Evolutionary conservation across 2,797 vertebrate species (phyloP).

Genomic region (Selene dorsalis): DNA sequence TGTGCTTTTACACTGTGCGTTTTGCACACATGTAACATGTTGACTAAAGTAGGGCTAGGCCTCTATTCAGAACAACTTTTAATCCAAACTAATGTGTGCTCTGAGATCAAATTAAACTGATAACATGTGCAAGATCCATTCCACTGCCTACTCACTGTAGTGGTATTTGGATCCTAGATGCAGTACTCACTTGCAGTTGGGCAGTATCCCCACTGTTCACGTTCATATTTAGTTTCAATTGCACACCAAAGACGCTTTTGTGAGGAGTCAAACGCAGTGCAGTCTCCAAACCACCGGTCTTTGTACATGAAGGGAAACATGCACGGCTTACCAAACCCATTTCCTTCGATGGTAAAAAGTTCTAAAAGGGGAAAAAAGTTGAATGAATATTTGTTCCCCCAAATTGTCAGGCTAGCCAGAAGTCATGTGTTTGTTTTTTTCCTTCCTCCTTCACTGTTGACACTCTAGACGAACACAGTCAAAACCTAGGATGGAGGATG

Average conservation of each 20-base stretch:
- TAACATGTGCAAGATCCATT: neutral
- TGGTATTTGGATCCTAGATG: neutral
- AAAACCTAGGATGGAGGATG: neutral
- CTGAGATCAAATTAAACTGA: neutral
- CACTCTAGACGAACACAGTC: neutral
- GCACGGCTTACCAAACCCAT: constrained; percentile 89
- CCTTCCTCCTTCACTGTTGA: neutral
- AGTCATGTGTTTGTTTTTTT: neutral
- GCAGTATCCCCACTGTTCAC: constrained; percentile 89
- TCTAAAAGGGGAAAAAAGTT: constrained; percentile 77
- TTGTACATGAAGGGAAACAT: constrained; percentile 92
- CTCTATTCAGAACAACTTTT: neutral
- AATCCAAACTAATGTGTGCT: neutral
- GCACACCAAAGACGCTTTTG: constrained; percentile 88
- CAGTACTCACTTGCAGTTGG: constrained; percentile 87
- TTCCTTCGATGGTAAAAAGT: constrained; percentile 89
- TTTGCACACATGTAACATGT: neutral
- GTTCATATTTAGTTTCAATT: constrained; percentile 83
- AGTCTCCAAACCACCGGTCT: constrained; percentile 89
- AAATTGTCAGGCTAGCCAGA: neutral
- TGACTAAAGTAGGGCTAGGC: neutral
- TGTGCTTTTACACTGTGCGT: neutral
- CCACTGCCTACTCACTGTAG: neutral
- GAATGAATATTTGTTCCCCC: no score
- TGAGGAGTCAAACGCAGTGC: constrained; percentile 83